Evolutionary conservation across 2,113 vertebrate genomes (phyloP), one percentile per base, ranked within the genome.

Genomic region (Noturus placidus): DNA sequence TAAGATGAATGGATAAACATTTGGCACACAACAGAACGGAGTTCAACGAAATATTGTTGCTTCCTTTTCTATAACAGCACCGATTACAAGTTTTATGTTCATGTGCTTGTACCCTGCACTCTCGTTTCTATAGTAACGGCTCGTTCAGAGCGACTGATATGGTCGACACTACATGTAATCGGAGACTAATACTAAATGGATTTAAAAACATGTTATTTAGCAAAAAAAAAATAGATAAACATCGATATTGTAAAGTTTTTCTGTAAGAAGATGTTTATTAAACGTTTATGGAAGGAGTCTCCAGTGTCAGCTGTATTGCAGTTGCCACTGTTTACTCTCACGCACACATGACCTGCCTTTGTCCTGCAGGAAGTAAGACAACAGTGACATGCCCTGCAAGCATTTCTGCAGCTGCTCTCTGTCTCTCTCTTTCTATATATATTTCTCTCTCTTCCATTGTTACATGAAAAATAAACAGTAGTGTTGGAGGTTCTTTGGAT

Each of bases 401-500:
- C 90, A 91, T 92, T 81, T 89, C 90, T 80, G 93, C 95, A 95
- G 94, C 93, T 95, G 95, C 93, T 94, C 92, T 84, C 91, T 87
- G 89, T 84, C 38, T 42, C 38, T 42, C 38, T 42, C 38, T 42
- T 42, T 42, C 0, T 46, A 46, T 46, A 46, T 46, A 46, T 7
- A 46, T 46, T 88, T 35, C 11, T 80, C 86, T 82, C 56, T 42
- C 82, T 84, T 92, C 91, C 89, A 96, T 95, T 96, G 97, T 96
- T 96, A 96, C 93, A 90, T 95, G 96, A 38, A 95, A 96, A 93
- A 92, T 96, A 97, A 97, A 97, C 95, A 95, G 65, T 35, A 33
- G 10, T 72, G 30, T 57, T 84, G 11, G 2, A 25, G 1, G 20
- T 69, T 70, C 63, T 96, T 95, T 95, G 95, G 94, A 92, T 91